Conservation (phyloP, 1,140 invertebrate genomes). For the Drosophila pallidifrons region DNA sequence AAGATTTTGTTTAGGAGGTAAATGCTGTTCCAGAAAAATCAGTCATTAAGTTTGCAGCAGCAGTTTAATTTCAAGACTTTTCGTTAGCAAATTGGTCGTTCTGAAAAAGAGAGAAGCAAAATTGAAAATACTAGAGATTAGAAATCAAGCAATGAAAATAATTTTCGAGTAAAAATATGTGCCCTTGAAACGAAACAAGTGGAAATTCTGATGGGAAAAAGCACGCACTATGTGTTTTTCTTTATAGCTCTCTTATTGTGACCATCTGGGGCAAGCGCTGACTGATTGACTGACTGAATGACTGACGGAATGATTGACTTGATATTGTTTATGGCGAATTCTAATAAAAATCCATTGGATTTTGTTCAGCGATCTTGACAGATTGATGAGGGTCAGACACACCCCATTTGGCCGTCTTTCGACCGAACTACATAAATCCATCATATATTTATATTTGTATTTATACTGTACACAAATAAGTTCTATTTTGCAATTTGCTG, state of each 20-base stretch:
- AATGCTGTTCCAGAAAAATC: conserved; percentile 66
- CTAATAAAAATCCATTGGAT: conserved; percentile 29
- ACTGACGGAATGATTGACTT: not conserved
- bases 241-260: conserved; percentile 19
- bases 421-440: conserved; percentile 14
- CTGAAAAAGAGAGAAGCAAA: conserved; percentile 51
- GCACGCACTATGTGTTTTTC: conserved; percentile 19
- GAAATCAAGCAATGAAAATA: conserved; percentile 1
- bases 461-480: not conserved
- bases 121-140: not conserved
- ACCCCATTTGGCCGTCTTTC: not conserved
- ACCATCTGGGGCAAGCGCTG: conserved; percentile 11
- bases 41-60: conserved; percentile 78
- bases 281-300: conserved; percentile 26
- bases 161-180: not conserved
- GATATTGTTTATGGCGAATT: conserved; percentile 31
- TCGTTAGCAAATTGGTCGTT: conserved; percentile 74
- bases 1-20: conserved; percentile 60
- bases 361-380: conserved; percentile 40
- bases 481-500: conserved; percentile 23
- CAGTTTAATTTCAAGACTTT: conserved; percentile 74
- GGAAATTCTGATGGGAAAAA: conserved; percentile 40
- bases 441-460: not conserved
- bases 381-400: conserved; percentile 40
- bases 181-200: conserved; percentile 45